Percentiles rank a stretch among this genome's conserved stretches.
These are phyloP conservation scores for Tiliacea citrago DNA, from an alignment of 2,888 invertebrate species.

Conservation along the genomic window DNA sequence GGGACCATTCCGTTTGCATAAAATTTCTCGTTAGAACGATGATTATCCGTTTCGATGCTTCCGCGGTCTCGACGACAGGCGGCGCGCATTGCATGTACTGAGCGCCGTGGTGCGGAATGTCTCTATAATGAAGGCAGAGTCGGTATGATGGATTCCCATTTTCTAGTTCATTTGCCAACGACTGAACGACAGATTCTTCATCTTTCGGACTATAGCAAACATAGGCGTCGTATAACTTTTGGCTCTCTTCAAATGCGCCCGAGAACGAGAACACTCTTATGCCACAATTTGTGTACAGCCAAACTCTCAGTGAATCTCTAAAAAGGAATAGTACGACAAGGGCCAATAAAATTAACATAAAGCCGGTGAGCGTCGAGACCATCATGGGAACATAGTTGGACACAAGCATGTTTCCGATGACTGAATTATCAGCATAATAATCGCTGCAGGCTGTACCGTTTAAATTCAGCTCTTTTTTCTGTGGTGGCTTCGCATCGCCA, in stretches of 20 bases:
- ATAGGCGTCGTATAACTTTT: conserved; percentile 97
- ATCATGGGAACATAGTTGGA: conserved; percentile 96
- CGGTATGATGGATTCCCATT: conserved; percentile 95
- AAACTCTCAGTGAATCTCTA: conserved; percentile 96
- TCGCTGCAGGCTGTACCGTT: conserved; percentile 97
- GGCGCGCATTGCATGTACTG: conserved; percentile 94
- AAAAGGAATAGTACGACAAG: conserved; percentile 95
- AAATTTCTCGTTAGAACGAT: conserved; percentile 97
- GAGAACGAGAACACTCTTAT: conserved; percentile 94
- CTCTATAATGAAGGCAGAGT: conserved; percentile 97
- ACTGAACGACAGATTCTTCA: conserved; percentile 96
- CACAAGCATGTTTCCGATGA: conserved; percentile 95
- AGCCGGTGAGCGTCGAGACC: conserved; percentile 94
- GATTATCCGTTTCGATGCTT: conserved; percentile 96
- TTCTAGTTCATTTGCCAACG: conserved; percentile 96
- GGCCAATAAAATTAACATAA: conserved; percentile 94
- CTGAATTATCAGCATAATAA: conserved; percentile 95
- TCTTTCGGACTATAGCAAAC: conserved; percentile 98
- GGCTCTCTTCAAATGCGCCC: conserved; percentile 94
- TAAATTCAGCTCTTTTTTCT: conserved; percentile 95
- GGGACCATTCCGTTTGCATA: conserved; percentile 98
- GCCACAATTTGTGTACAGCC: conserved; percentile 97
- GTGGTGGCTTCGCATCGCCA: conserved; percentile 93
- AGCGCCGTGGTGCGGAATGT: conserved; percentile 93
- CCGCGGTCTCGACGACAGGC: conserved; percentile 95